phyloP scores from a whole-genome alignment of 2,113 vertebrate species.

The Xenus cinereus region DNA sequence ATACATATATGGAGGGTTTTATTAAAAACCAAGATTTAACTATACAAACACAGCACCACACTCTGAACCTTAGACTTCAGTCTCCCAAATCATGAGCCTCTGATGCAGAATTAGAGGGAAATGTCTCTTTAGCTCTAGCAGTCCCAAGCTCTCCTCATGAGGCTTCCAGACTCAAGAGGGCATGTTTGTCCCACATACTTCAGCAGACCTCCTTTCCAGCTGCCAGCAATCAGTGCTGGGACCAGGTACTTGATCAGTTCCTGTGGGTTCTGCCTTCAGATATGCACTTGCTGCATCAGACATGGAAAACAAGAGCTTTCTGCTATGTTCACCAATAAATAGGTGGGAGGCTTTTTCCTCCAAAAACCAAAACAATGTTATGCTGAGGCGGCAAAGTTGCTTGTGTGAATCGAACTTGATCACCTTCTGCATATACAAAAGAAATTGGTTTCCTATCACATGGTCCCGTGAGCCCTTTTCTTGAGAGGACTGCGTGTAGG shows the following conservation, averaged over 20 bases:
- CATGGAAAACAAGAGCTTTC: background rate
- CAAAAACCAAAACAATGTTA: background rate
- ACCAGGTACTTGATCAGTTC: background rate
- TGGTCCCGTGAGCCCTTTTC: background rate
- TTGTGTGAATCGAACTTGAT: background rate
- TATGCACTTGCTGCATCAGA: background rate
- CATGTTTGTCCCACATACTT: background rate
- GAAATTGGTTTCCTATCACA: background rate
- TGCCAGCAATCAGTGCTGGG: background rate
- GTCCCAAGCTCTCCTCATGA: background rate
- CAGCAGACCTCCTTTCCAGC: background rate
- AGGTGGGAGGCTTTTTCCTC: background rate
- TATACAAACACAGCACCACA: background rate
- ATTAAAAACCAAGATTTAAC: background rate
- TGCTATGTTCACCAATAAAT: background rate
- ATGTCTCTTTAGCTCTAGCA: background rate
- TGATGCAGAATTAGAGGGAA: background rate
- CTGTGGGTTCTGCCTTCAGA: background rate
- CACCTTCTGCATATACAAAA: background rate
- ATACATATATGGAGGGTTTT: background rate
- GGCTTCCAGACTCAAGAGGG: background rate
- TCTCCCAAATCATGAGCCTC: background rate
- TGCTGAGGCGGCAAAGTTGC: background rate
- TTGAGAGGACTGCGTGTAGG: background rate
- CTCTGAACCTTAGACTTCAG: background rate